Base-by-base conservation (phyloP, 2,888 invertebrate species). In the Chouioia cunea region DNA sequence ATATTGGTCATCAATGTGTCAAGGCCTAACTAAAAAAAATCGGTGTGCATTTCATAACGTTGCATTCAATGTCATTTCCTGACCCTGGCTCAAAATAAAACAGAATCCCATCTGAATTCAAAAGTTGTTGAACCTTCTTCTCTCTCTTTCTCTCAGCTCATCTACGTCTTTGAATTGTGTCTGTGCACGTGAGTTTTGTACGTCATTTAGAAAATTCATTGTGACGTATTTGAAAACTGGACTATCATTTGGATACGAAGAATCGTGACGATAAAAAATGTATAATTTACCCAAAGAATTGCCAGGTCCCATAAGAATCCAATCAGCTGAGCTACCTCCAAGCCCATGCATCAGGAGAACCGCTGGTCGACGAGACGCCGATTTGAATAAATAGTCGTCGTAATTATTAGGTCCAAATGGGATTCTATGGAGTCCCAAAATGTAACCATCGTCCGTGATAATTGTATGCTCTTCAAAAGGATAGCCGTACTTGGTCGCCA, bases 271-370 rank as follows among this genome's bases (percentile, higher is more conserved):
- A n/a, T n/a, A n/a, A n/a, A n/a, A n/a, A 20, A 53, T 22, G 12
- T 12, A 44, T 16, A 44, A 12, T 71, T 83, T 83, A 91, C 92
- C 89, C 27, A 93, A 83, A 76, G 91, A 90, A 76, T 89, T 89
- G 66, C 88, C 87, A 0, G 90, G 91, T 0, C 90, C 90, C 87
- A 92, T 91, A 71, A 92, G 87, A 6, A 93, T 86, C 88, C 91
- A 94, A 79, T 91, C 91, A 0, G 91, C 88, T 4, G 92, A 91
- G 76, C 91, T 89, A 2, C 91, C 90, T 4, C 90, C 77, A 0
- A 93, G 81, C 0, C 94, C 91, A 73, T 90, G 90, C 70, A 89
- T 85, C 6, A 91, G 74, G 8, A 90, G 80, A 2, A 90, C 85
- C 4, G 86, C 83, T 2, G 78, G 75, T 36, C 70, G 73, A 3